Conservation (phyloP, 2,797 vertebrate species). For the Glyptemys insculpta region DNA sequence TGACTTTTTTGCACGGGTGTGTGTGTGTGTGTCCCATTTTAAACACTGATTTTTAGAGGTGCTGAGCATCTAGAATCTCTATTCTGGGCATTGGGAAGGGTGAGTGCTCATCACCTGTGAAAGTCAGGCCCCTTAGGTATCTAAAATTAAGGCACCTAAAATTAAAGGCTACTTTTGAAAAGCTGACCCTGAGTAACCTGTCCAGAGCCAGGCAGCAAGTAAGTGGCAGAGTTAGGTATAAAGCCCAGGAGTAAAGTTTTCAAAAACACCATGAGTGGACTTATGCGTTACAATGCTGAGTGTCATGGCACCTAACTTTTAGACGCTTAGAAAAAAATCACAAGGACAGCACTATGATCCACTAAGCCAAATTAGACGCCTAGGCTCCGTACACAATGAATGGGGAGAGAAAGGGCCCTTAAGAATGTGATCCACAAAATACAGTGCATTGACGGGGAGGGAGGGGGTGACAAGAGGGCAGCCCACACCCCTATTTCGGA, state of each 20-base stretch:
- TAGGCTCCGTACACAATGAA: background rate
- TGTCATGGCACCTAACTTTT: background rate
- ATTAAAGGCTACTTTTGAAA: background rate
- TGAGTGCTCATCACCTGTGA: background rate
- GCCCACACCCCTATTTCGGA: background rate
- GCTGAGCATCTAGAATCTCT: background rate
- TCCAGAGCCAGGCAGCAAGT: background rate
- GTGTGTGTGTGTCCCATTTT: rapidly evolving
- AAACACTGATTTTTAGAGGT: background rate
- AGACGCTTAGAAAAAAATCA: background rate
- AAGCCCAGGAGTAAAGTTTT: background rate
- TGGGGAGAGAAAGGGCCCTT: background rate
- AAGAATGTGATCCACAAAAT: background rate
- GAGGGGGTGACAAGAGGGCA: background rate
- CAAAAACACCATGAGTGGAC: rapidly evolving
- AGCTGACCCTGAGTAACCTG: background rate
- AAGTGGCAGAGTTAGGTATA: rapidly evolving
- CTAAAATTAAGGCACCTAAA: background rate
- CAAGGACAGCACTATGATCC: background rate
- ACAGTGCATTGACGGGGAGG: background rate
- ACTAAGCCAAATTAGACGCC: background rate
- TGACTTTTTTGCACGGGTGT: background rate
- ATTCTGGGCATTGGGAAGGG: background rate
- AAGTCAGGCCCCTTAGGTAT: background rate
- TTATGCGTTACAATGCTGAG: background rate